These are phyloP conservation scores for Dendroctonus ponderosae DNA, from an alignment of 1,140 invertebrate genomes.

Conservation along the genomic window DNA sequence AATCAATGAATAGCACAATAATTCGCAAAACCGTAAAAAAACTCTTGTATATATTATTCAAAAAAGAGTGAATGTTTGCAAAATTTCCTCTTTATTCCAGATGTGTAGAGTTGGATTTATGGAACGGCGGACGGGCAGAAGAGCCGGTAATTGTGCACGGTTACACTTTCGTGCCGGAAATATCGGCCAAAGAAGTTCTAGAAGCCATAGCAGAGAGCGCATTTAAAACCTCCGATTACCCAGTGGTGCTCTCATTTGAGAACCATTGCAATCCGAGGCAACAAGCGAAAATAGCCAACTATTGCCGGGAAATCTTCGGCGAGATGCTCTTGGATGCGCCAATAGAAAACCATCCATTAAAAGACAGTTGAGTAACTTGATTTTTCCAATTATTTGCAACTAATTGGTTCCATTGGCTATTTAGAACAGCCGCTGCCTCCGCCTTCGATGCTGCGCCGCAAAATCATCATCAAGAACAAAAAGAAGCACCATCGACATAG, in stretches of 20 bases:
- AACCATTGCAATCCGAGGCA: conserved; percentile 96
- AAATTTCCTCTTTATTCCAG: conserved; percentile 43
- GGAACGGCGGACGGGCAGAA: conserved; percentile 91
- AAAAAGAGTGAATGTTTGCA: too few relatives aligned
- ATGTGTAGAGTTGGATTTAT: conserved; percentile 97
- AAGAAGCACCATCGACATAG: conserved; percentile 92
- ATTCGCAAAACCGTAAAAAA: too few relatives aligned
- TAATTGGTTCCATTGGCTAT: not conserved
- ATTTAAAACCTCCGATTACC: conserved; percentile 97
- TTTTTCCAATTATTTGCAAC: conserved; percentile 1
- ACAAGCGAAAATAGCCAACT: conserved; percentile 96
- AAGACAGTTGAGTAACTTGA: not conserved
- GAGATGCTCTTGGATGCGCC: conserved; percentile 91
- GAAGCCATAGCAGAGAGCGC: conserved; percentile 96
- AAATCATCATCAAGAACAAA: conserved; percentile 98
- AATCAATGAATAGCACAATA: too few relatives aligned
- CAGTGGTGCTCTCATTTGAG: conserved; percentile 95
- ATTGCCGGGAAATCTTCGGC: conserved; percentile 93
- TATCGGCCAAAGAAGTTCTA: conserved; percentile 91
- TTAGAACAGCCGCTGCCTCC: conserved; percentile 75
- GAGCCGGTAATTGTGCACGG: conserved; percentile 97
- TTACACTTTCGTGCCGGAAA: conserved; percentile 95
- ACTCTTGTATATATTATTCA: too few relatives aligned
- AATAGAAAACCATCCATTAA: conserved; percentile 67
- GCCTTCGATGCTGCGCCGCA: conserved; percentile 78